Percentiles rank a stretch among this genome's conserved stretches.
Evolutionary conservation across 2,113 vertebrate genomes (phyloP).

Genomic region (Madoqua kirkii): DNA sequence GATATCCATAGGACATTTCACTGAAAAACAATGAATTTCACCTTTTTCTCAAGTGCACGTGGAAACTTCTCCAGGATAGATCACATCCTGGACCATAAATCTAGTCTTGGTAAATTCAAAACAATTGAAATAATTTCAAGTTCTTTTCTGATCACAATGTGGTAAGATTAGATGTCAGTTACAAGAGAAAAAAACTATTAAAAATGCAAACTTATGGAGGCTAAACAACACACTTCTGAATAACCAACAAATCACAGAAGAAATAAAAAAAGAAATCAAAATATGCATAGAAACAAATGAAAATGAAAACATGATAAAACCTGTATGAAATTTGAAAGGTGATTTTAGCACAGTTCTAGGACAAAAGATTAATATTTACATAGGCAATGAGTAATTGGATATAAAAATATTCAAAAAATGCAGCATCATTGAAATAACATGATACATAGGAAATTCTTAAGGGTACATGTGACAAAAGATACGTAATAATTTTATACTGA

Average conservation of each 20-base stretch:
- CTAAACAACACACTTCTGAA: not conserved
- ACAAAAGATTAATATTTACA: not conserved
- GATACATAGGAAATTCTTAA: not conserved
- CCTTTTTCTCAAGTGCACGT: not conserved
- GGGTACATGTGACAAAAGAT: not conserved
- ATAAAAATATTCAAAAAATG: not conserved
- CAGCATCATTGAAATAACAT: not conserved
- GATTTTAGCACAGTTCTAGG: not conserved
- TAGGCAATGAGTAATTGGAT: not conserved
- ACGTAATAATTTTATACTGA: not conserved
- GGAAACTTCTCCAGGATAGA: not conserved
- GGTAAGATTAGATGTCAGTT: not conserved
- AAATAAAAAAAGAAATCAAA: not conserved
- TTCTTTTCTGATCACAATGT: not conserved
- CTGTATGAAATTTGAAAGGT: not conserved
- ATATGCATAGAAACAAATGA: not conserved
- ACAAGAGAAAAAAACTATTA: not conserved
- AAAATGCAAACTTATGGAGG: not conserved
- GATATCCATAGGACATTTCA: not conserved
- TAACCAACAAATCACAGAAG: not conserved
- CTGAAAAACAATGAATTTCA: not conserved
- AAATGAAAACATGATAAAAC: not conserved
- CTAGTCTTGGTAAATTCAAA: not conserved
- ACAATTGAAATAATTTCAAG: not conserved
- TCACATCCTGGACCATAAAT: not conserved